These are phyloP conservation scores for Leucoma salicis DNA, from an alignment of 2,888 invertebrate species.

Conservation along the genomic window DNA sequence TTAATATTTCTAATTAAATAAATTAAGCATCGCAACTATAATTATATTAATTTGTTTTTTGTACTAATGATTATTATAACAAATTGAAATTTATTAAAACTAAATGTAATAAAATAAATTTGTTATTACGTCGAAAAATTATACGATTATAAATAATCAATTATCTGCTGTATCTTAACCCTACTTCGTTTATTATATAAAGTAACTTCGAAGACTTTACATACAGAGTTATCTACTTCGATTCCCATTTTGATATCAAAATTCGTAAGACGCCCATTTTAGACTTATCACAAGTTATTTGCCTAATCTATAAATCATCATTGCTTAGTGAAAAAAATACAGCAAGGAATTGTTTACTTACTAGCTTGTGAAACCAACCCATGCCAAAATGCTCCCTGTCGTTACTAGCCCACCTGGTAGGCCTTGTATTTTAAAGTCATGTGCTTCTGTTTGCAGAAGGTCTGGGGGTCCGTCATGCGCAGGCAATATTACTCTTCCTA, in stretches of 20 bases:
- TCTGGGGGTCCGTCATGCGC: constrained; percentile 81
- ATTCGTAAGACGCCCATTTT: too few species aligned
- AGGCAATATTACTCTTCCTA: constrained; percentile 78
- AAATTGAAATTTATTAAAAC: neutral
- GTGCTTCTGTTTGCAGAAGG: constrained; percentile 39
- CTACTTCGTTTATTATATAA: too few species aligned
- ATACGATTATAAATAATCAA: too few species aligned
- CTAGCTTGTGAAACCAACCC: neutral
- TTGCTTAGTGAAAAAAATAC: neutral
- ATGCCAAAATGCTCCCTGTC: neutral
- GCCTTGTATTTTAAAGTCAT: neutral
- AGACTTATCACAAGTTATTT: neutral
- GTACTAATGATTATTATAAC: neutral
- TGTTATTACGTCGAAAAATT: too few species aligned
- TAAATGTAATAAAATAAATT: neutral
- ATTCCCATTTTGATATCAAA: too few species aligned
- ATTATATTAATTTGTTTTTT: neutral
- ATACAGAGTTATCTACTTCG: too few species aligned
- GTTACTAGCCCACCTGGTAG: neutral
- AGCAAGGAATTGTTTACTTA: neutral
- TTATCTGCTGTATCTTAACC: too few species aligned
- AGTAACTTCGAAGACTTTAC: too few species aligned
- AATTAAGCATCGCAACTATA: neutral
- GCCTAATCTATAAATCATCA: neutral
- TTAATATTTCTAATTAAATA: neutral